Evolutionary conservation across 2,888 invertebrate genomes (phyloP).

Genomic region (Orthosia gracilis): DNA sequence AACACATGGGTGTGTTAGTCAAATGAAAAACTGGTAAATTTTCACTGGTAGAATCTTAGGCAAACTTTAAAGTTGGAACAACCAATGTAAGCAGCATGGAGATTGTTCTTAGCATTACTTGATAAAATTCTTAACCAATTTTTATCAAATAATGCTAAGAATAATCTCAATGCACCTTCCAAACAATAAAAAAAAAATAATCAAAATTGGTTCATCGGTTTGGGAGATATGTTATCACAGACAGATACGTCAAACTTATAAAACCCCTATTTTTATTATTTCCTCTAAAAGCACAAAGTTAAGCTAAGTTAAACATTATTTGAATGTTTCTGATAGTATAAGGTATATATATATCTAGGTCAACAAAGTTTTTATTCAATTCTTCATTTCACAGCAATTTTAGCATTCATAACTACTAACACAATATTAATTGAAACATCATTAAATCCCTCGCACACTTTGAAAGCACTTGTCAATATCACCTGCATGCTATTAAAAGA

Average conservation of each 20-base stretch:
- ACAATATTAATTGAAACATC: constrained; percentile 28
- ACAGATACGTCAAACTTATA: too few relatives aligned
- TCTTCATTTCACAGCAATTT: neutral
- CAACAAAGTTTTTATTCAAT: constrained; percentile 8
- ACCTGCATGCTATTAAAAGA: constrained; percentile 37
- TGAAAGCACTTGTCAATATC: constrained; percentile 29
- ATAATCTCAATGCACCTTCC: too few relatives aligned
- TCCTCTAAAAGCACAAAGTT: neutral
- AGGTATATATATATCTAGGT: neutral
- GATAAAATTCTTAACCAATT: too few relatives aligned
- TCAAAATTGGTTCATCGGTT: too few relatives aligned
- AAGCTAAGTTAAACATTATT: constrained; percentile 7
- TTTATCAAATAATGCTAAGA: too few relatives aligned
- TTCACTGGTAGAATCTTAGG: neutral
- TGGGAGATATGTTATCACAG: too few relatives aligned
- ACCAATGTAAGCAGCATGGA: neutral
- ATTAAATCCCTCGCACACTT: constrained; percentile 20
- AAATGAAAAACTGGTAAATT: constrained; percentile 4
- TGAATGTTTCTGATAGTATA: neutral
- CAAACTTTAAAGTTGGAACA: neutral
- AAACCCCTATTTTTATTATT: too few relatives aligned
- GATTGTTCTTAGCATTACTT: too few relatives aligned
- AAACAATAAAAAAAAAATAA: too few relatives aligned
- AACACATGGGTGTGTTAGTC: constrained; percentile 18
- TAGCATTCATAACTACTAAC: neutral